phyloP scores from a whole-genome alignment of 2,113 vertebrate genomes.

The Leptobrachium ailaonicum region DNA sequence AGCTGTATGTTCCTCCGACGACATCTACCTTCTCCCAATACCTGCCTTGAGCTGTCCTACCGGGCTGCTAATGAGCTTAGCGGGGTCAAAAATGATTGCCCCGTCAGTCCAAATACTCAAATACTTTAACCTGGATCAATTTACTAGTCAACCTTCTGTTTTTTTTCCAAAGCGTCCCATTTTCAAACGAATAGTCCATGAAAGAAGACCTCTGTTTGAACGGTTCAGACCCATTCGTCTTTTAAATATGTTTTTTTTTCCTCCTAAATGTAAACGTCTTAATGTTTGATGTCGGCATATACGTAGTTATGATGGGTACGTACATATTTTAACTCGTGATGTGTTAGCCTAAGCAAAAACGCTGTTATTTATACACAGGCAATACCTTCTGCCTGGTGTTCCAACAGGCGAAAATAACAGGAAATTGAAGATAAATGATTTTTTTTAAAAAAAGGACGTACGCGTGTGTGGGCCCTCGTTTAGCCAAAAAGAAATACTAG shows the following conservation, averaged over 20 bases:
- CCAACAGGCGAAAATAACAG: slow-evolving; percentile 27
- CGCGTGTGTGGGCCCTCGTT: slow-evolving; percentile 20
- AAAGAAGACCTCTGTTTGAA: too few relatives aligned
- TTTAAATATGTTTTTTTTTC: not conserved
- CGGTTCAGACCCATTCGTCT: too few relatives aligned
- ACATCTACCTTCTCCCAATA: slow-evolving; percentile 13
- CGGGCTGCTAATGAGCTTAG: slow-evolving; percentile 3
- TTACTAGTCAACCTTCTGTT: not conserved
- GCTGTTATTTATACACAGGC: slow-evolving; percentile 20
- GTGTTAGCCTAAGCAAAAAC: slow-evolving; percentile 30
- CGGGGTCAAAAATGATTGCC: slow-evolving; percentile 15
- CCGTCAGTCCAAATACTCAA: not conserved
- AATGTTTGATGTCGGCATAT: slow-evolving; percentile 3
- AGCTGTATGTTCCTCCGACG: slow-evolving; percentile 24
- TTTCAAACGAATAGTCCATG: too few relatives aligned
- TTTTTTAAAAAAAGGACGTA: not conserved
- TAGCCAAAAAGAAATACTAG: not conserved
- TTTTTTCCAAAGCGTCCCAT: too few relatives aligned
- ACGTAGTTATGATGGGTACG: not conserved
- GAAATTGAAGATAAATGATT: slow-evolving; percentile 18
- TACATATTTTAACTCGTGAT: slow-evolving; percentile 3
- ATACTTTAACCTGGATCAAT: not conserved
- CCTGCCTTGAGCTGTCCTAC: slow-evolving; percentile 27
- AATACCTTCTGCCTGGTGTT: not conserved
- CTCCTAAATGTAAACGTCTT: slow-evolving; percentile 15